A percentile compares a stretch with the other conserved stretches of the same genome.
These are phyloP conservation scores for Cosmia pyralina DNA, from an alignment of 2,888 invertebrate genomes.

Conservation along the genomic window DNA sequence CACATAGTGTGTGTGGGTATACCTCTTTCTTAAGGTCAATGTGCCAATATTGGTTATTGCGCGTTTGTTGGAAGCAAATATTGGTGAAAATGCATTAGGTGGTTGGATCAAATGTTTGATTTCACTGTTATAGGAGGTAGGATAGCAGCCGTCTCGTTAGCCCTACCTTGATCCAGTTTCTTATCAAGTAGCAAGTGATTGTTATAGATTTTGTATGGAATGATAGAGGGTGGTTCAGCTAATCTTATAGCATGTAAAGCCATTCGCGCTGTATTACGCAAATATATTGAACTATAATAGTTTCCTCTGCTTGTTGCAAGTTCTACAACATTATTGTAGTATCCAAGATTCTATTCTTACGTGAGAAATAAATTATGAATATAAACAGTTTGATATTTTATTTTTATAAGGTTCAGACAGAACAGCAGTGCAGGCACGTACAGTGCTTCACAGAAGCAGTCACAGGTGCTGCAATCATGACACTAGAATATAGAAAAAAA, in stretches of 20 bases:
- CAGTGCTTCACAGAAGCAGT: not conserved
- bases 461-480: not conserved
- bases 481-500: not conserved
- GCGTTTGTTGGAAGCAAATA: not conserved
- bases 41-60: not conserved
- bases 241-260: constrained; percentile 37
- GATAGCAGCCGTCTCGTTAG: not conserved
- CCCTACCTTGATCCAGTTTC: constrained; percentile 8
- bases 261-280: constrained; percentile 25
- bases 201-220: constrained; percentile 41
- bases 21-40: constrained; percentile 18
- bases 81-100: not conserved
- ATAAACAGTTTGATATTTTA: constrained; percentile 6
- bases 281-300: constrained; percentile 51
- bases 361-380: constrained; percentile 57
- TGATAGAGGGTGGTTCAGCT: constrained; percentile 5
- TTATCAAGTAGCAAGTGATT: constrained; percentile 11
- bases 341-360: constrained; percentile 46
- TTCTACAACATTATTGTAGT: constrained; percentile 40
- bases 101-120: constrained; percentile 15
- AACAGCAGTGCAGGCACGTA: no score
- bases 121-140: not conserved
- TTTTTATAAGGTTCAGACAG: not conserved
- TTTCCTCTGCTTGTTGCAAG: constrained; percentile 51
- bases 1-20: not conserved